Conservation (phyloP, 2,888 invertebrate species). For the Macropis europaea region DNA sequence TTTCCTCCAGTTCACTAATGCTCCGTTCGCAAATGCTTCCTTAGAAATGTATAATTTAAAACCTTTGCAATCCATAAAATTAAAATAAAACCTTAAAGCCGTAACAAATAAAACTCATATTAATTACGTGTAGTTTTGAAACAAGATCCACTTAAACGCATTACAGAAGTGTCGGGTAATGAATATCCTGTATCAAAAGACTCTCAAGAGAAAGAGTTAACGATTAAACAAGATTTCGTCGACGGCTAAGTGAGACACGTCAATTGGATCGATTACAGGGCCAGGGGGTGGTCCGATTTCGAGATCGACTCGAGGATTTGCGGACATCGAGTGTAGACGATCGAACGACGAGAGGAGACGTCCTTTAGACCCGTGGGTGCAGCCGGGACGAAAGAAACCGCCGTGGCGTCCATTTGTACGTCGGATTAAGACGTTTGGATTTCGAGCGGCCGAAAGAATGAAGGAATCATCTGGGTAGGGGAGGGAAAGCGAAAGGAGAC, state of each 20-base stretch:
- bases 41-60: too few relatives aligned
- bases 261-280: constrained; percentile 46
- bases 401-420: constrained; percentile 52
- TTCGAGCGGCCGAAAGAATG: constrained; percentile 42
- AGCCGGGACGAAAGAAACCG: constrained; percentile 38
- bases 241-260: background rate
- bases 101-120: too few relatives aligned
- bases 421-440: constrained; percentile 68
- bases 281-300: constrained; percentile 44
- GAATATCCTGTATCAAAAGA: too few relatives aligned
- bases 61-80: too few relatives aligned
- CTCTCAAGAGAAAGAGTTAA: too few relatives aligned
- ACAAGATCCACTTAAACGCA: too few relatives aligned
- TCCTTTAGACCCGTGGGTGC: constrained; percentile 45
- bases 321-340: constrained; percentile 37
- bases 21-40: too few relatives aligned
- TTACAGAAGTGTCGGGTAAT: too few relatives aligned
- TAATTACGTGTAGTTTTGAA: too few relatives aligned
- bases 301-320: constrained; percentile 46
- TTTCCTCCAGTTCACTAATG: too few relatives aligned
- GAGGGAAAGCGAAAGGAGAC: constrained; percentile 12
- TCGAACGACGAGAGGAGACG: background rate
- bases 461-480: constrained; percentile 6
- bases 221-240: constrained; percentile 24
- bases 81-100: too few relatives aligned